Evolutionary conservation across 2,797 vertebrate species (phyloP).

Genomic region (Lates japonicus): DNA sequence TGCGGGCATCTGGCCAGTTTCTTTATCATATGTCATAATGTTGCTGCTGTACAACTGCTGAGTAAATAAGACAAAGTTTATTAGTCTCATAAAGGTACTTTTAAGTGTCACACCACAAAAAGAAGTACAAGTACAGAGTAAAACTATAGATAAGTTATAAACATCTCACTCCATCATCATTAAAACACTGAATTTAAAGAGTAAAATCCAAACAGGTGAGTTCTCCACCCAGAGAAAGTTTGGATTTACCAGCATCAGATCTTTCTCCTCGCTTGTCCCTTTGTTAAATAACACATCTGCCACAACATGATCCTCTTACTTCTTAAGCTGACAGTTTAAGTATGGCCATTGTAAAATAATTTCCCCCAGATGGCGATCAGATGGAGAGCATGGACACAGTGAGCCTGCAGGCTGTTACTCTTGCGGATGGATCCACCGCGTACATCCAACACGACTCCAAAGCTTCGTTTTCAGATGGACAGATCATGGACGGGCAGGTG

Average conservation of each 20-base stretch:
- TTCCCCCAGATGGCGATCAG: slow-evolving; percentile 91
- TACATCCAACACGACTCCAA: slow-evolving; percentile 98
- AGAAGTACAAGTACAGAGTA: neutral
- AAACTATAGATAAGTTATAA: neutral
- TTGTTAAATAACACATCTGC: neutral
- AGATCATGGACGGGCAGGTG: slow-evolving; percentile 98
- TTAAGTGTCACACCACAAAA: neutral
- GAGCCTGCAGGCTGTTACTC: slow-evolving; percentile 97
- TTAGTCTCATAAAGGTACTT: neutral
- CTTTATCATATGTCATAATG: too few relatives aligned
- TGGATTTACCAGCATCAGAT: neutral
- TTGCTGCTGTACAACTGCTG: neutral
- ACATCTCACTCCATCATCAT: neutral
- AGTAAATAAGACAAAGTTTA: neutral
- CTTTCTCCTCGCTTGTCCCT: neutral
- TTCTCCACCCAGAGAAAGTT: neutral
- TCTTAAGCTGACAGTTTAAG: neutral
- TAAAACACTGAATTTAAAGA: neutral
- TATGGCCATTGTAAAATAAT: slow-evolving; percentile 2
- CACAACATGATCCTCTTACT: neutral
- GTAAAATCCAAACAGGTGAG: neutral
- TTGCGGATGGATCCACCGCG: slow-evolving; percentile 97
- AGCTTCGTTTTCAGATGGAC: slow-evolving; percentile 90
- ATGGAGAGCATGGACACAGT: slow-evolving; percentile 98
- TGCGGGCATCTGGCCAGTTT: neutral